Evolutionary conservation across 2,113 vertebrate species (phyloP).

Genomic region (Pycnonotus jocosus): DNA sequence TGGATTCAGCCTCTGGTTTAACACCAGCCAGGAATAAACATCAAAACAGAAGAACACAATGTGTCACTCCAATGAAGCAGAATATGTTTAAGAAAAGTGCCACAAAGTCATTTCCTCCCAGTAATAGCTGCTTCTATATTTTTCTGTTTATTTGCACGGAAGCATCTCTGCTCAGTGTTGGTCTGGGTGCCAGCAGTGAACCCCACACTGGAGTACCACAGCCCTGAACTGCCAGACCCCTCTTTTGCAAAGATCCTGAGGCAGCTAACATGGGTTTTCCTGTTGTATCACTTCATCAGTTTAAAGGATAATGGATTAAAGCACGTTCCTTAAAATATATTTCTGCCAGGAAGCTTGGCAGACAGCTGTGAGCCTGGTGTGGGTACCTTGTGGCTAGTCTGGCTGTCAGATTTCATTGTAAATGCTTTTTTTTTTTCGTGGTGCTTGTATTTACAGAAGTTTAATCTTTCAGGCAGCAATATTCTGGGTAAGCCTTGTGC

Average conservation of each 20-base stretch:
- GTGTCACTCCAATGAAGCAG: background rate
- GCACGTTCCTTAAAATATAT: background rate
- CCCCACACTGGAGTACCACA: background rate
- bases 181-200: background rate
- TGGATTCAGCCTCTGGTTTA: background rate
- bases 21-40: background rate
- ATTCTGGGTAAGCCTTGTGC: constrained; percentile 45
- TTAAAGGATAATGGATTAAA: background rate
- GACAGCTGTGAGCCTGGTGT: background rate
- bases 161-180: background rate
- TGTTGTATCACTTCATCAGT: background rate
- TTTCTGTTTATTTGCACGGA: background rate
- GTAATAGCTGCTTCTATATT: background rate
- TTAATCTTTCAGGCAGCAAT: constrained; percentile 41
- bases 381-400: background rate
- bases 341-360: background rate
- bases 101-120: background rate
- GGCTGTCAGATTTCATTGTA: background rate
- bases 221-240: background rate
- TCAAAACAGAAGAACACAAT: background rate
- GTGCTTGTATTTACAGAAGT: constrained; percentile 37
- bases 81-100: background rate
- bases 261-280: background rate
- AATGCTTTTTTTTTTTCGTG: background rate
- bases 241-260: background rate